phyloP scores from a whole-genome alignment of 2,113 vertebrate species.

The Macrotus californicus region DNA sequence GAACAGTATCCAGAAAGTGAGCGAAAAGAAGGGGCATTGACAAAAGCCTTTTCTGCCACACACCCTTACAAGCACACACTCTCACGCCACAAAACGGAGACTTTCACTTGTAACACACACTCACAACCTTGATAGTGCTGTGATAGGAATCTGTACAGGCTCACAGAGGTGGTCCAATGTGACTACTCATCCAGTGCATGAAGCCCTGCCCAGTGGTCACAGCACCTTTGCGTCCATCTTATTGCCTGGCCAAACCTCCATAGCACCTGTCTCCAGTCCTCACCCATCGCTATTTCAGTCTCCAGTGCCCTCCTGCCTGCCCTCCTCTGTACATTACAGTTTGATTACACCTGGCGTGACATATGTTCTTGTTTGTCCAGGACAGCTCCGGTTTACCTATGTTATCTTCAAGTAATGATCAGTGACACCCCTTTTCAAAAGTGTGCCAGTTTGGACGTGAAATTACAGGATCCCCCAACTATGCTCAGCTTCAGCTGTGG shows the following conservation, averaged over 20 bases:
- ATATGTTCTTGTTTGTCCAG: background rate
- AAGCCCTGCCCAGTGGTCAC: background rate
- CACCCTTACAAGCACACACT: background rate
- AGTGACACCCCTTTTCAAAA: background rate
- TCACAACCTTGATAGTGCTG: background rate
- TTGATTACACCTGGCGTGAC: background rate
- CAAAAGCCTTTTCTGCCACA: background rate
- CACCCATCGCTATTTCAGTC: no score
- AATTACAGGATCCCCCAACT: background rate
- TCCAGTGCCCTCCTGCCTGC: background rate
- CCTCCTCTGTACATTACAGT: background rate
- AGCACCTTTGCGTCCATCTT: no score
- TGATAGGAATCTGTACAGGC: background rate
- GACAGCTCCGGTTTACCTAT: background rate
- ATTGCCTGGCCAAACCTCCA: background rate
- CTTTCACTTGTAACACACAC: no score
- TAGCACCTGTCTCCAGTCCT: accelerated
- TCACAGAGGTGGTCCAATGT: no score
- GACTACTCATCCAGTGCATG: accelerated
- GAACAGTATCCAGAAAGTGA: background rate
- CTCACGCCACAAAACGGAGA: background rate
- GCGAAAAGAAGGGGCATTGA: background rate
- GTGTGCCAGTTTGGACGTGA: background rate
- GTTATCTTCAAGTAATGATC: background rate
- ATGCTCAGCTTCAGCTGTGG: background rate